Conservation (phyloP, 2,797 vertebrate species). For the Buceros bicornis region DNA sequence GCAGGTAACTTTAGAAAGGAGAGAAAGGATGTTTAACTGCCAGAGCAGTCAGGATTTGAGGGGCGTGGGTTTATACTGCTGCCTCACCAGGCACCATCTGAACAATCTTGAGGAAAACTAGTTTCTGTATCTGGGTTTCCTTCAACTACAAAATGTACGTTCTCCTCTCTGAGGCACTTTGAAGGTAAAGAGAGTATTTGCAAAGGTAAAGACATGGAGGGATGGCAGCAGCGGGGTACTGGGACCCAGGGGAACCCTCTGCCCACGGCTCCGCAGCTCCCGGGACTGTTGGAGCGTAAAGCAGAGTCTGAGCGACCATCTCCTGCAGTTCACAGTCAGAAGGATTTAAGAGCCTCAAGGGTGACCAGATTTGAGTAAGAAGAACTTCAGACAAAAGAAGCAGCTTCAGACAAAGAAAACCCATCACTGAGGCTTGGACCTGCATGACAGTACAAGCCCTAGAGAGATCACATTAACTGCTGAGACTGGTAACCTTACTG, state of each 20-base stretch:
- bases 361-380: neutral
- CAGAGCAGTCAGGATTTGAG: neutral
- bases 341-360: neutral
- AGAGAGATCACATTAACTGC: neutral
- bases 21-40: neutral
- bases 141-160: accelerated
- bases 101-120: neutral
- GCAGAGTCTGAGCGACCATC: accelerated
- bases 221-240: neutral
- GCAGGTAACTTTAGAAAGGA: neutral
- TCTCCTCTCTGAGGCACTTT: neutral
- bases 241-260: neutral
- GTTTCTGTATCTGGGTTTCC: neutral
- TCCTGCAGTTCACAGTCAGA: neutral
- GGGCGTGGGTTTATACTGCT: neutral
- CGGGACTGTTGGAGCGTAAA: accelerated
- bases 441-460: accelerated
- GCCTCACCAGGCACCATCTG: neutral
- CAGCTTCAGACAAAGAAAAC: neutral
- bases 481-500: accelerated
- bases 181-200: neutral
- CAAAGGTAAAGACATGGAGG: neutral
- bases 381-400: neutral
- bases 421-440: neutral
- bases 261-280: neutral